Evolutionary conservation across 2,797 vertebrate species (phyloP).

Genomic region (Rhodeus uyekii): DNA sequence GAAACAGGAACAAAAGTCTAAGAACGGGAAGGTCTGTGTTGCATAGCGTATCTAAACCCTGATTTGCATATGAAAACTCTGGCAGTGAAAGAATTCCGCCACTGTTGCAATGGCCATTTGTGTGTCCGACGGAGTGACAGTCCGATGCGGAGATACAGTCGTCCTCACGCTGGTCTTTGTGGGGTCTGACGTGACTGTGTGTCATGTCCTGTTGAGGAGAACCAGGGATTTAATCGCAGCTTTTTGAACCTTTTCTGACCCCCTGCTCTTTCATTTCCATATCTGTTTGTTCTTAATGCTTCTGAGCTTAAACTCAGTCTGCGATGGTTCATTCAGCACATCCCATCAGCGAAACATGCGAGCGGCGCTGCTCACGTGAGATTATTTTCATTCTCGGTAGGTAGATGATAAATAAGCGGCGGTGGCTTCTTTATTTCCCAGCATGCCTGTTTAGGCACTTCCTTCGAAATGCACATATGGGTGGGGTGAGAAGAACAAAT

Average conservation of each 20-base stretch:
- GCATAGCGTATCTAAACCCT: conserved; percentile 84
- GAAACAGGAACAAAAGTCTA: conserved; percentile 78
- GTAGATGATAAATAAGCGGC: conserved; percentile 55
- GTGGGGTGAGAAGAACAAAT: conserved; percentile 55
- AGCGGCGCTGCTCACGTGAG: conserved; percentile 50
- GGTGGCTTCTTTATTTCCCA: conserved; percentile 43
- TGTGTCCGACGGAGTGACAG: conserved; percentile 72
- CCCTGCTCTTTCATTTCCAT: conserved; percentile 69
- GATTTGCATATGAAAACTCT: conserved; percentile 85
- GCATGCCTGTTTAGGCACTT: conserved; percentile 55
- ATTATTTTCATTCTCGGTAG: conserved; percentile 58
- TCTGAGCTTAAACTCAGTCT: conserved; percentile 58
- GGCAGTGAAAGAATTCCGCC: conserved; percentile 77
- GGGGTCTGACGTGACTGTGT: conserved; percentile 53
- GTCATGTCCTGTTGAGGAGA: conserved; percentile 66
- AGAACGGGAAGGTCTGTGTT: conserved; percentile 81
- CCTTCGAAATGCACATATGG: conserved; percentile 60
- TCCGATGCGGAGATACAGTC: conserved; percentile 67
- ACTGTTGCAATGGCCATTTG: conserved; percentile 71
- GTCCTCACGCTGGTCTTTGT: conserved; percentile 63
- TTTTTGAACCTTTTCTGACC: conserved; percentile 63
- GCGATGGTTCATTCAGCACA: conserved; percentile 67
- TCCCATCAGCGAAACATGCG: conserved; percentile 59
- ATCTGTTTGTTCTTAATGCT: conserved; percentile 53
- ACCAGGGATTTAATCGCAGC: conserved; percentile 61